Base-by-base conservation (phyloP, 2,888 invertebrate genomes). In the Corythucha ciliata region DNA sequence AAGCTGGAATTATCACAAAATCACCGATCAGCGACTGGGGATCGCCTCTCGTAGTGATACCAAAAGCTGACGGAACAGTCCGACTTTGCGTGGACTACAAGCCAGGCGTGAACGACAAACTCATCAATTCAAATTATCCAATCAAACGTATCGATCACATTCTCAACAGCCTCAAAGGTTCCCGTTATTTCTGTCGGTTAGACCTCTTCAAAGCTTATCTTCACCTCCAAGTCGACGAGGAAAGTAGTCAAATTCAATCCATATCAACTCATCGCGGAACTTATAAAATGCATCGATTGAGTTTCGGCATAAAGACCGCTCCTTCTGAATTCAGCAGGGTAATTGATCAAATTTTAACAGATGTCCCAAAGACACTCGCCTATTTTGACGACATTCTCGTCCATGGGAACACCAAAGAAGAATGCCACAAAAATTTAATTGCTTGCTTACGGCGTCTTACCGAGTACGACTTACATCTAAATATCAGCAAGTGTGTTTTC, bases 321-420 rank as follows among this genome's bases (percentile, higher is more conserved):
- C 46, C 46, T 2, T 22, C 22, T 20, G 46, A 46, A 33, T 46
- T 40, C 48, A 56, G 40, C 41, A 51, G 33, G 4, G 24, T 46
- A 7, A 3, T 46, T 16, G 46, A 46, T 16, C 32, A 46, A 33
- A 34, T 46, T 34, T 33, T 55, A 7, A 24, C 22, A 3, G 53
- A 33, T 8, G n/a, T 57, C 3, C 26, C 29, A 8, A 41, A 42
- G 8, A 37, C 33, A 2, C 22, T 32, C 20, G 32, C 44, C 14
- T 58, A 57, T 48, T 58, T 55, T 47, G 60, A 61, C 34, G 60
- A 60, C 33, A 57, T 60, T 56, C 10, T 46, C 3, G 47, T 61
- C 10, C 55, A 54, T 48, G 59, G 59, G n/a, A 22, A 21, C 12
- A 52, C 56, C 1, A 20, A 29, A 24, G 50, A 59, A 53, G 49